A percentile compares a stretch with the other conserved stretches of the same genome.
phyloP scores from a whole-genome alignment of 2,888 invertebrate species.

The Sclerodermus sp. region DNA sequence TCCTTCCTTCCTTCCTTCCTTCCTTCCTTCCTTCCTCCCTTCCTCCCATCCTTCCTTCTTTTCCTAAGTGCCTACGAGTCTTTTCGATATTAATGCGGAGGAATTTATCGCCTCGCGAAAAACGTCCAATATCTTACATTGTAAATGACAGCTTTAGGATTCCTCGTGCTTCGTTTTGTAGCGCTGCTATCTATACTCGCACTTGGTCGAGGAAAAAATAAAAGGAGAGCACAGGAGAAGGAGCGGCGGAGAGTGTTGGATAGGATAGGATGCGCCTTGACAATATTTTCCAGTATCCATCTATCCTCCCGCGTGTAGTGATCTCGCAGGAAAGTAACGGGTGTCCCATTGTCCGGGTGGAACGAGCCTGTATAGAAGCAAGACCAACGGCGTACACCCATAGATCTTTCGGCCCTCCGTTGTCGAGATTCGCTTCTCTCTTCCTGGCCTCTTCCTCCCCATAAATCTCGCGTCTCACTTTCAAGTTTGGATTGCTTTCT shows the following conservation, averaged over 20 bases:
- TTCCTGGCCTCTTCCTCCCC: not conserved
- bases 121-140: no score
- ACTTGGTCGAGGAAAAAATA: no score
- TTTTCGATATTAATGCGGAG: no score
- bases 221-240: no score
- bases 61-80: no score
- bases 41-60: no score
- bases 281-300: constrained; percentile 1
- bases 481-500: constrained; percentile 24
- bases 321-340: constrained; percentile 21
- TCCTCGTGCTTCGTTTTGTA: no score
- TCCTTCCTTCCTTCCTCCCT: no score
- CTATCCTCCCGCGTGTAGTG: not conserved
- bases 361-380: not conserved
- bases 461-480: constrained; percentile 17
- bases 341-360: constrained; percentile 18
- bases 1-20: no score
- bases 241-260: not conserved
- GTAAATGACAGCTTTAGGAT: no score
- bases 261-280: not conserved
- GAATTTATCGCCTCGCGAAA: no score
- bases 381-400: constrained; percentile 10
- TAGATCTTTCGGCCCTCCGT: constrained; percentile 22
- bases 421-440: constrained; percentile 20
- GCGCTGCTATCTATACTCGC: no score